phyloP scores from a whole-genome alignment of 2,113 vertebrate species.

The Proterorhinus semilunaris region DNA sequence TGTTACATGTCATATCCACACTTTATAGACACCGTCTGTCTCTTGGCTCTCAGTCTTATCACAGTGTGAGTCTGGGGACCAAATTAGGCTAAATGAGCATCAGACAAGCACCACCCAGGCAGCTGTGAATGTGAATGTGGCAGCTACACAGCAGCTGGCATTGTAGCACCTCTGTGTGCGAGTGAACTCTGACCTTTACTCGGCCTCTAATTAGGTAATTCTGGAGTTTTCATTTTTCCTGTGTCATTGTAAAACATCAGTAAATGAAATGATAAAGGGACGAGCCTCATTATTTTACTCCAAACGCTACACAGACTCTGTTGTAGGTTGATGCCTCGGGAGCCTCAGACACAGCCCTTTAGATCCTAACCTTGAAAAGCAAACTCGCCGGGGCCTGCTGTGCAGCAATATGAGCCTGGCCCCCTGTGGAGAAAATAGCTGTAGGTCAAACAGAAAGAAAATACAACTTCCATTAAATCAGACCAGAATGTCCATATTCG shows the following conservation, averaged over 20 bases:
- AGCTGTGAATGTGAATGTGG: slow-evolving; percentile 40
- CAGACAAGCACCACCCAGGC: slow-evolving; percentile 41
- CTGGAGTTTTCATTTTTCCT: slow-evolving; percentile 1
- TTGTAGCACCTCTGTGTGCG: slow-evolving; percentile 2
- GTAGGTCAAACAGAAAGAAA: slow-evolving; percentile 7
- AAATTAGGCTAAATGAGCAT: slow-evolving; percentile 45
- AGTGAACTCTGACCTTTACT: slow-evolving; percentile 31
- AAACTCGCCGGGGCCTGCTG: slow-evolving; percentile 10
- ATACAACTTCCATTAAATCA: not conserved
- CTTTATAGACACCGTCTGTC: slow-evolving; percentile 29
- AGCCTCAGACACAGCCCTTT: slow-evolving; percentile 21
- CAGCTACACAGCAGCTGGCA: slow-evolving; percentile 40
- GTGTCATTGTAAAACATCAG: not conserved
- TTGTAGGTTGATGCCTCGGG: slow-evolving; percentile 28
- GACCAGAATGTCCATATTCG: not conserved
- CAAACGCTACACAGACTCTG: slow-evolving; percentile 24
- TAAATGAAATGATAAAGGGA: not conserved
- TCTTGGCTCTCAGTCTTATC: slow-evolving; percentile 22
- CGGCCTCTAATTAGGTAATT: slow-evolving; percentile 7
- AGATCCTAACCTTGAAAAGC: slow-evolving; percentile 36
- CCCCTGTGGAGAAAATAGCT: slow-evolving; percentile 14
- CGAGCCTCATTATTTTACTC: slow-evolving; percentile 20
- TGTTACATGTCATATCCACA: slow-evolving; percentile 31
- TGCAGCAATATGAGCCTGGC: slow-evolving; percentile 16
- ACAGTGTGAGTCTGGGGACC: slow-evolving; percentile 32